phyloP scores from a whole-genome alignment of 2,113 vertebrate species.

The Mormoops blainvillei region DNA sequence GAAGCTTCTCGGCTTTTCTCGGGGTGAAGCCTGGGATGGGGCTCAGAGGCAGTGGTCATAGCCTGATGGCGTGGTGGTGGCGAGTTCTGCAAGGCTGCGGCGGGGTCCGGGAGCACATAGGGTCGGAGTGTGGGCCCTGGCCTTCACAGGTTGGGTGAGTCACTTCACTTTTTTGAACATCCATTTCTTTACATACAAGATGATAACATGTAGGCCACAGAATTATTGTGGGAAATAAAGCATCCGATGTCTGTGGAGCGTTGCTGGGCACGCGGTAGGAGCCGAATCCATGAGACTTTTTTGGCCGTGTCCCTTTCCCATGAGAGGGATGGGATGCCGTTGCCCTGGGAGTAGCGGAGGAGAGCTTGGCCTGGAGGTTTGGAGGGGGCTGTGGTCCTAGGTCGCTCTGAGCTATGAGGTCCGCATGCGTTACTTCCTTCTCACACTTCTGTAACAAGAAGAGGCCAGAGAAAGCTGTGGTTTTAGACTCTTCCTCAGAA shows the following conservation, averaged over 20 bases:
- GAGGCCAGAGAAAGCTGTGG: neutral
- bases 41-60: neutral
- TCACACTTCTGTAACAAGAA: neutral
- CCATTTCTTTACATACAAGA: neutral
- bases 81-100: neutral
- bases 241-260: accelerated
- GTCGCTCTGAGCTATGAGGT: neutral
- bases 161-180: neutral
- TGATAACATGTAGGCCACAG: neutral
- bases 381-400: neutral
- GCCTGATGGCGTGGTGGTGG: accelerated
- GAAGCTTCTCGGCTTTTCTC: neutral
- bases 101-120: neutral
- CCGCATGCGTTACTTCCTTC: neutral
- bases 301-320: neutral
- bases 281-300: neutral
- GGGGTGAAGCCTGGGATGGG: neutral
- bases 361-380: neutral
- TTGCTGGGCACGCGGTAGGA: neutral
- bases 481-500: neutral
- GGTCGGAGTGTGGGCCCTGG: neutral
- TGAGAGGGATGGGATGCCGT: neutral
- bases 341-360: neutral
- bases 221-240: neutral
- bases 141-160: neutral